phyloP scores from a whole-genome alignment of 2,888 invertebrate genomes.

The Trypoxylon attenuatum region DNA sequence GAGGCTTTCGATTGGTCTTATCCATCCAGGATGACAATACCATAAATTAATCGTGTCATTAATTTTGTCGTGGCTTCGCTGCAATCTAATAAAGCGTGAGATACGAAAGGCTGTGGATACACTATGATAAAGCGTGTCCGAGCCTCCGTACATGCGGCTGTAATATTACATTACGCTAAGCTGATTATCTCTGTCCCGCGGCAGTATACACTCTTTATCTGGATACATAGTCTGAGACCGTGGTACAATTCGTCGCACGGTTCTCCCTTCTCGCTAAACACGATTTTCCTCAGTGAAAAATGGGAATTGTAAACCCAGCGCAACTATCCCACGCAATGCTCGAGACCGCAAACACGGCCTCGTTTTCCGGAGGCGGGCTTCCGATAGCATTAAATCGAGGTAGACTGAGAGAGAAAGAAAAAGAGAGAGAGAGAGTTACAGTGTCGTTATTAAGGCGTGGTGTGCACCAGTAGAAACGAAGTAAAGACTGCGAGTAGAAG shows the following conservation, averaged over 20 bases:
- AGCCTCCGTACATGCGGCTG: constrained; percentile 23
- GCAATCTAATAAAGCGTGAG: constrained; percentile 60
- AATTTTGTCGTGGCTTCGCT: constrained; percentile 40
- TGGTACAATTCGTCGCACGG: constrained; percentile 16
- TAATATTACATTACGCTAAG: constrained; percentile 57
- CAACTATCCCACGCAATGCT: too few relatives aligned
- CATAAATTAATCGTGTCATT: constrained; percentile 54
- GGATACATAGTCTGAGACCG: constrained; percentile 23
- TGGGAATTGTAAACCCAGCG: neutral
- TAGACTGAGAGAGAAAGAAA: neutral
- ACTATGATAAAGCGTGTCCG: constrained; percentile 50
- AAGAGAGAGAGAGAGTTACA: constrained; percentile 5
- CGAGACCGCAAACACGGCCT: too few relatives aligned
- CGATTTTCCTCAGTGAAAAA: neutral
- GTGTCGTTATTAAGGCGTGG: constrained; percentile 40
- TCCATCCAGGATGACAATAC: constrained; percentile 3
- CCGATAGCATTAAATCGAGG: neutral
- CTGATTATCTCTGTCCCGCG: constrained; percentile 49
- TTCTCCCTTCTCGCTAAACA: neutral
- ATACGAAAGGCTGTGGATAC: constrained; percentile 54
- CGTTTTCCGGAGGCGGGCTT: too few relatives aligned
- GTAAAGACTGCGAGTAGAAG: neutral
- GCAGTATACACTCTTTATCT: constrained; percentile 30
- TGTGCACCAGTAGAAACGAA: neutral
- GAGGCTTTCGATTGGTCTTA: too few relatives aligned